Evolutionary conservation across 2,888 invertebrate species (phyloP).

Genomic region (Hypomecis punctinalis): DNA sequence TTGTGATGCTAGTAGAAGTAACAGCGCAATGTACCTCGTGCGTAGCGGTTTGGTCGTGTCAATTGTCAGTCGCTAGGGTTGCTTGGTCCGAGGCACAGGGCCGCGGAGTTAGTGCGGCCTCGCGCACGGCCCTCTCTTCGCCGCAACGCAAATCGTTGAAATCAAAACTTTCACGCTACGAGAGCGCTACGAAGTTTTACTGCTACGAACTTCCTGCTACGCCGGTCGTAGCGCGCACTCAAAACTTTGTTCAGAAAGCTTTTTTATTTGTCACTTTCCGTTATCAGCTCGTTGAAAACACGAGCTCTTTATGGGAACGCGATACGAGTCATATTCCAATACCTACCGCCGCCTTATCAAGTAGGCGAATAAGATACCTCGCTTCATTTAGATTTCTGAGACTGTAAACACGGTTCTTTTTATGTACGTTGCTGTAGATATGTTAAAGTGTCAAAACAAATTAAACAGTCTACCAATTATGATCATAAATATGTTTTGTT

Average conservation of each 20-base stretch:
- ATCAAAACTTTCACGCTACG: conserved; percentile 86
- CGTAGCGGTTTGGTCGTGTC: not conserved
- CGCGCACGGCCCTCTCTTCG: conserved; percentile 77
- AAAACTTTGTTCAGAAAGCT: conserved; percentile 83
- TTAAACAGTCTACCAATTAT: not conserved
- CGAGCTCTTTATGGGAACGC: conserved; percentile 59
- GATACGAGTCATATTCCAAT: conserved; percentile 56
- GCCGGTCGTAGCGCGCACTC: conserved; percentile 79
- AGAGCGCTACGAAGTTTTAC: conserved; percentile 85
- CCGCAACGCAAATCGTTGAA: conserved; percentile 85
- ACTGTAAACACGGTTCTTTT: conserved; percentile 12
- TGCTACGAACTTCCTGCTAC: conserved; percentile 85
- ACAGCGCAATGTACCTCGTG: conserved; percentile 30
- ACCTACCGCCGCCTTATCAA: conserved; percentile 48
- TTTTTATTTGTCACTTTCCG: conserved; percentile 83
- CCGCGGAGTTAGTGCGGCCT: conserved; percentile 77
- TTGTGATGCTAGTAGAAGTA: not conserved
- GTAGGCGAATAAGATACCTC: conserved; percentile 43
- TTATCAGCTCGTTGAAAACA: conserved; percentile 76
- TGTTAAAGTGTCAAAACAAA: not conserved
- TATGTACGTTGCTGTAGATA: not conserved
- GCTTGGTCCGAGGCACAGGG: conserved; percentile 66
- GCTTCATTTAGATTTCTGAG: conserved; percentile 28
- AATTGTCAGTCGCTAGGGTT: conserved; percentile 13
- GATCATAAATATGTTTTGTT: not conserved